Conservation (phyloP, 2,888 invertebrate genomes). For the Ophion costatus region DNA sequence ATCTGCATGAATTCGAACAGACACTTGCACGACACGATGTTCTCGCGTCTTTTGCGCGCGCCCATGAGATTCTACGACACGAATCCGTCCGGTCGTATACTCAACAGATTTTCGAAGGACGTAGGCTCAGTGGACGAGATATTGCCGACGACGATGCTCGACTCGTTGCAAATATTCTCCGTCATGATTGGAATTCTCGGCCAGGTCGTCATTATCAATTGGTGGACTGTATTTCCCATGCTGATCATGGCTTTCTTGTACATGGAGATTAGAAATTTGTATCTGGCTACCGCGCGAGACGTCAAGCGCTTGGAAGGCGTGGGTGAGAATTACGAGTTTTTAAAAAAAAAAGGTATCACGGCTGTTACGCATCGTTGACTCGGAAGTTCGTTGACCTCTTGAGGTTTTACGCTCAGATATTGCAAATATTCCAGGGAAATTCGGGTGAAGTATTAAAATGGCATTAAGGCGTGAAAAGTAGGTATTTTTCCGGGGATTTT, state of each 20-base stretch:
- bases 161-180: conserved; percentile 88
- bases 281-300: conserved; percentile 89
- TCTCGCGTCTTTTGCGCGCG: conserved; percentile 89
- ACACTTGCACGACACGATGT: conserved; percentile 91
- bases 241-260: conserved; percentile 87
- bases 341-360: background rate
- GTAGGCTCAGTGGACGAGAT: conserved; percentile 91
- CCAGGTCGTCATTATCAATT: conserved; percentile 89
- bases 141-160: conserved; percentile 87
- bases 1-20: conserved; percentile 91
- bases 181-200: conserved; percentile 89
- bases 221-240: conserved; percentile 88
- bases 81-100: conserved; percentile 92
- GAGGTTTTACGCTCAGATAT: too few relatives aligned
- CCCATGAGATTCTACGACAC: conserved; percentile 93
- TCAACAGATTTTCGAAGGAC: conserved; percentile 94
- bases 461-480: too few relatives aligned
- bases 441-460: too few relatives aligned
- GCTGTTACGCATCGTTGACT: background rate
- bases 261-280: conserved; percentile 87
- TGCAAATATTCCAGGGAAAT: too few relatives aligned
- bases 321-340: conserved; percentile 78
- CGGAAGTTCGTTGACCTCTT: too few relatives aligned
- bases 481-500: too few relatives aligned
- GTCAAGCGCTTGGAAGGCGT: conserved; percentile 88